phyloP scores from a whole-genome alignment of 2,888 invertebrate genomes.

The Caenorhabditis auriculariae region DNA sequence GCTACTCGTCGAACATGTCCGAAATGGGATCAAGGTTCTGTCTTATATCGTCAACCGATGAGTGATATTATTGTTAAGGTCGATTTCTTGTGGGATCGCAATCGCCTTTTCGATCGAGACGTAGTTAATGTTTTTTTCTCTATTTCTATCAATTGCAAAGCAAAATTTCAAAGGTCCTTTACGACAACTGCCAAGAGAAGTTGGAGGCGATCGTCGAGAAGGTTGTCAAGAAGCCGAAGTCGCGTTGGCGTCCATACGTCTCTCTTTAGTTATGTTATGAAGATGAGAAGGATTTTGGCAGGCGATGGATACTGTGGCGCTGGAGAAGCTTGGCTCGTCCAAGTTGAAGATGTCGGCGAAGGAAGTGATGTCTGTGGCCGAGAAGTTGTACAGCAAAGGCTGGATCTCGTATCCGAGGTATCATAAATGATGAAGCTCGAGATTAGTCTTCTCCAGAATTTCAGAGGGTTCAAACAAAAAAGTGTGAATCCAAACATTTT shows the following conservation, averaged over 20 bases:
- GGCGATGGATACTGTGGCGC: conserved; percentile 92
- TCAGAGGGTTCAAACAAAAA: neutral
- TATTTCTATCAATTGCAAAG: too few species aligned
- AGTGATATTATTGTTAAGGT: conserved; percentile 6
- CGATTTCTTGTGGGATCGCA: conserved; percentile 56
- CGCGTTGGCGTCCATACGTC: conserved; percentile 85
- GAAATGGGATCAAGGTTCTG: conserved; percentile 30
- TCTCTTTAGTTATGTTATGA: neutral
- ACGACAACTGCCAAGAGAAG: conserved; percentile 46
- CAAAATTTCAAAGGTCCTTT: conserved; percentile 36
- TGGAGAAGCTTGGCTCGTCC: conserved; percentile 89
- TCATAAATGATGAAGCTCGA: neutral
- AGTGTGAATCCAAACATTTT: neutral
- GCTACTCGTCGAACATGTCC: conserved; percentile 68
- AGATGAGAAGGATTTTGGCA: conserved; percentile 3
- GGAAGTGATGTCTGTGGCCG: conserved; percentile 91
- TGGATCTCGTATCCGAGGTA: conserved; percentile 93
- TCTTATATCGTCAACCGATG: neutral
- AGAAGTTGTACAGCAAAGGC: conserved; percentile 91
- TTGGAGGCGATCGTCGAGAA: conserved; percentile 64
- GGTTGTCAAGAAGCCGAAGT: conserved; percentile 80
- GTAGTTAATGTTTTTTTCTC: conserved; percentile 72
- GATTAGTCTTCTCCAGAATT: neutral
- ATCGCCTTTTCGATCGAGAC: conserved; percentile 78
- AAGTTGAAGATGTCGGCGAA: conserved; percentile 91